Evolutionary conservation across 2,113 vertebrate species (phyloP), one percentile per base, ranked within the genome.

Genomic region (Phalacrocorax aristotelis): DNA sequence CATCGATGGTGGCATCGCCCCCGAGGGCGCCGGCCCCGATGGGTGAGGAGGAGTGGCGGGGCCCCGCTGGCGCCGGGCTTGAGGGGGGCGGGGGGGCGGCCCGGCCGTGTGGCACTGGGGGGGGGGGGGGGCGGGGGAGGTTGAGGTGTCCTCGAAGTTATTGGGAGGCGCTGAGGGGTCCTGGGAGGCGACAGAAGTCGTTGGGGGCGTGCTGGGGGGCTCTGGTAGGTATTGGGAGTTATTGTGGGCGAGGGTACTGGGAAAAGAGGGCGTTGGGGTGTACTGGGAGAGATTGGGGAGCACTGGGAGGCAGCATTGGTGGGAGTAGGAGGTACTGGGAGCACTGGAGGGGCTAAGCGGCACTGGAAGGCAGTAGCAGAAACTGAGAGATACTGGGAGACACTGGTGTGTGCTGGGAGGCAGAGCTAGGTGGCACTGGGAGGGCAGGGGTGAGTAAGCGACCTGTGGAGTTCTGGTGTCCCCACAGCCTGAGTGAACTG

Each of bases 81-180:
- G 38, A 38, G 38, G 38, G 38, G 38, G 38, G 38, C 38, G 38
- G 38, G 38, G 10, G 38, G 38, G 38, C 38, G 10, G 38, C 38
- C 38, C 38, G 38, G 38, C 38, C 38, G 38, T 38, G 38, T 38
- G 38, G 38, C 38, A 38, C 38, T 38, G 38, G 38, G 38, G 10
- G 38, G 38, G 38, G 38, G 38, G 38, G 38, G 9, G 46, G 18
- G 48, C 21, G 22, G 13, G 18, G 29, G 30, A 10, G 14, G 30
- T 0, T 27, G 61, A 4, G 26, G 6, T 23, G 3, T 1, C 9
- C 15, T 27, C 21, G 16, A 6, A 9, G 42, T 20, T 42, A 2
- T 6, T 54, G 34, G n/a, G 36, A 71, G 23, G 7, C 5, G 32
- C 40, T 34, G 66, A 10, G 38, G 27, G 54, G 49, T 5, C 2